phyloP scores from a whole-genome alignment of 2,113 vertebrate genomes.

The Heliornis fulica region DNA sequence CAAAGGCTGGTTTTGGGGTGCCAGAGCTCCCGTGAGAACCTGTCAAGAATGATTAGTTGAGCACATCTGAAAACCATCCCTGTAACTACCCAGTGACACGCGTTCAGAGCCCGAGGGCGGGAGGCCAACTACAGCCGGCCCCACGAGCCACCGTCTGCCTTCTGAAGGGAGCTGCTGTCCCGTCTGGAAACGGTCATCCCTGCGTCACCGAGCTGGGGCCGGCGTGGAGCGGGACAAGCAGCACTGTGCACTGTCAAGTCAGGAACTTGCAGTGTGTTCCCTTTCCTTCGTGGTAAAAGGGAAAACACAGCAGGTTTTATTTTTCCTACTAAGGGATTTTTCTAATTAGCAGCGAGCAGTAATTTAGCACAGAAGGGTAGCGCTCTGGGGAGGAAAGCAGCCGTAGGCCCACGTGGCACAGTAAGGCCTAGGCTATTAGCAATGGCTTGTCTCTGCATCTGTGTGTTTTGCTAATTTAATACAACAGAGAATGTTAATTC shows the following conservation, averaged over 20 bases:
- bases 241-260: not conserved
- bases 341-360: not conserved
- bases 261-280: not conserved
- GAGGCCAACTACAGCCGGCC: not conserved
- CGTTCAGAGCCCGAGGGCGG: not conserved
- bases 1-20: not conserved
- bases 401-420: rapidly evolving
- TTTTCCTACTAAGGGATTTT: not conserved
- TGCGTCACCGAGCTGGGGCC: not conserved
- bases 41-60: not conserved
- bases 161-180: not conserved
- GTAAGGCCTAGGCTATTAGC: rapidly evolving
- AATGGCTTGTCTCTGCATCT: too few species aligned
- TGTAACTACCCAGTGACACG: not conserved
- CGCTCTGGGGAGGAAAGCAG: not conserved
- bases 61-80: not conserved
- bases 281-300: not conserved
- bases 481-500: not conserved
- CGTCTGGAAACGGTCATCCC: not conserved
- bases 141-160: not conserved
- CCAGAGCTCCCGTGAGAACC: not conserved
- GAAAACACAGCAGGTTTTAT: not conserved
- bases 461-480: not conserved
- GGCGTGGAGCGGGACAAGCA: not conserved
- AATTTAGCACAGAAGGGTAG: not conserved